These are phyloP conservation scores for Drosophila trichaetosa DNA, from an alignment of 2,888 invertebrate genomes.

Conservation along the genomic window DNA sequence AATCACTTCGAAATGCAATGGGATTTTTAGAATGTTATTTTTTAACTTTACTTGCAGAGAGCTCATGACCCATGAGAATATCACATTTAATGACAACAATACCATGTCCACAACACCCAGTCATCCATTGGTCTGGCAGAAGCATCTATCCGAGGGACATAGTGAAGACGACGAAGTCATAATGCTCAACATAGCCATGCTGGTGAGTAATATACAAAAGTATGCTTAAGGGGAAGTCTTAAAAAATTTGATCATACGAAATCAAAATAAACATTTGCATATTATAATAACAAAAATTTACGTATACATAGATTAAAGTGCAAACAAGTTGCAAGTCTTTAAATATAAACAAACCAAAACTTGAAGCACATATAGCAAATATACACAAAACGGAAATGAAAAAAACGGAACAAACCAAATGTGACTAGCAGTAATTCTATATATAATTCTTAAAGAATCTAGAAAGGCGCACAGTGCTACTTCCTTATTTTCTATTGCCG, in stretches of 20 bases:
- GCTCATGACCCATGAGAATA: conserved; percentile 88
- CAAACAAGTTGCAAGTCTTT: neutral
- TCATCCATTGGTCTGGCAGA: conserved; percentile 91
- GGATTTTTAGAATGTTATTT: neutral
- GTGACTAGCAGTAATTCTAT: neutral
- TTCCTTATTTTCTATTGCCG: too few species aligned
- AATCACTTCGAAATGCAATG: rapidly evolving
- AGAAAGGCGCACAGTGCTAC: too few species aligned
- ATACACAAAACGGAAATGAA: neutral
- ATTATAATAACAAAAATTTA: neutral
- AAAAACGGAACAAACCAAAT: neutral
- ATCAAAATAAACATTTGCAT: neutral
- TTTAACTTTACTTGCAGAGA: conserved; percentile 86
- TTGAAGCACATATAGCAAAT: neutral
- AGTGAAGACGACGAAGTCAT: conserved; percentile 90
- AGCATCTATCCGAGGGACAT: conserved; percentile 90
- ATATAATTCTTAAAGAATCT: neutral
- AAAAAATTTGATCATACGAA: neutral
- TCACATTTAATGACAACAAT: conserved; percentile 90
- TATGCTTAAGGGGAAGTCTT: neutral
- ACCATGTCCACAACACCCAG: conserved; percentile 89
- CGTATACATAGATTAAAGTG: neutral
- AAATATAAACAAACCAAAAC: neutral
- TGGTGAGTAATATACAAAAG: conserved; percentile 87
- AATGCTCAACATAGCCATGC: conserved; percentile 92